phyloP scores from a whole-genome alignment of 1,140 invertebrate genomes.

The Chrysomallon squamiferum region DNA sequence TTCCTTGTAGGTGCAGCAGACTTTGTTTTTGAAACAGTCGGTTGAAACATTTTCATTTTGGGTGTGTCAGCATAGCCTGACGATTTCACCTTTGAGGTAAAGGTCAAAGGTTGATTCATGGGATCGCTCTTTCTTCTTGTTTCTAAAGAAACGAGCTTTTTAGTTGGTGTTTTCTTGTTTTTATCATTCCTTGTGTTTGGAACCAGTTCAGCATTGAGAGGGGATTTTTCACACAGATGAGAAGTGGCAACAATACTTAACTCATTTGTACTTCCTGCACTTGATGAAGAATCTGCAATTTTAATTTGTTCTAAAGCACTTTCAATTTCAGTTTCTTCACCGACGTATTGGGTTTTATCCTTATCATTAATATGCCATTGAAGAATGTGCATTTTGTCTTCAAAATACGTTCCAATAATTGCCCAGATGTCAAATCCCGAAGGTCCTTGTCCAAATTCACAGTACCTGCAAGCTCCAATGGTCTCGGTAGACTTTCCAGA shows the following conservation, averaged over 20 bases:
- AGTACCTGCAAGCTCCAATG: conserved; percentile 33
- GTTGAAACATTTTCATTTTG: conserved; percentile 51
- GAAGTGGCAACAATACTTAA: conserved; percentile 18
- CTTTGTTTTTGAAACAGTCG: conserved; percentile 27
- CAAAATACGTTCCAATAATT: conserved; percentile 53
- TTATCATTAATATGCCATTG: conserved; percentile 29
- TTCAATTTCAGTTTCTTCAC: not conserved
- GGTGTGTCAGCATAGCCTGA: conserved; percentile 58
- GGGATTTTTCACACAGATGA: conserved; percentile 40
- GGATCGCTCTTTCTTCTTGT: conserved; percentile 24
- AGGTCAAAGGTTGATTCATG: conserved; percentile 54
- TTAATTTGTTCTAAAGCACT: no score
- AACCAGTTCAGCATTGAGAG: conserved; percentile 45
- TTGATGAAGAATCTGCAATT: no score
- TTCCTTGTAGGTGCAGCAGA: conserved; percentile 8
- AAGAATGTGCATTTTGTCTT: conserved; percentile 47
- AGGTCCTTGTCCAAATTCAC: conserved; percentile 29
- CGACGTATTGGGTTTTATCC: not conserved
- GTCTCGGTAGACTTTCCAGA: not conserved
- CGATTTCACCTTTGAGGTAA: conserved; percentile 57
- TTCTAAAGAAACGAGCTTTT: conserved; percentile 12
- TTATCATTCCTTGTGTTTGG: conserved; percentile 32
- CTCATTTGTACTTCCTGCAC: not conserved
- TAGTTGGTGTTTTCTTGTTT: conserved; percentile 7
- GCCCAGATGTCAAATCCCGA: conserved; percentile 32